phyloP scores from a whole-genome alignment of 2,797 vertebrate genomes.

The Catostomus latipinnis region DNA sequence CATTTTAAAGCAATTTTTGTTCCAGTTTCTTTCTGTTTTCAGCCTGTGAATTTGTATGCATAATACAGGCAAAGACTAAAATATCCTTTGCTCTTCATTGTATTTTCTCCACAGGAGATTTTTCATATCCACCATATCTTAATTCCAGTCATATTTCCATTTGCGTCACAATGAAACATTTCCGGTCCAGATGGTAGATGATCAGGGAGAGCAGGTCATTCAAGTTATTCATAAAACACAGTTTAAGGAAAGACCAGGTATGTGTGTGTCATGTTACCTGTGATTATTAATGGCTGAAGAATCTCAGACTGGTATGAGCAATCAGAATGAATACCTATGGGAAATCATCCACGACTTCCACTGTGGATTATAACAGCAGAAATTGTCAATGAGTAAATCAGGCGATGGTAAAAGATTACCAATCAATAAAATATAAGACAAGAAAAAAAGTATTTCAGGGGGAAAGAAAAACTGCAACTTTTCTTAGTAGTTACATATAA shows the following conservation, averaged over 20 bases:
- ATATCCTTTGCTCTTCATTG: not conserved
- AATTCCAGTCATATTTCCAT: constrained; percentile 16
- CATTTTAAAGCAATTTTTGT: not conserved
- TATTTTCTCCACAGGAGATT: not conserved
- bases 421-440: no score
- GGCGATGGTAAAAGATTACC: no score
- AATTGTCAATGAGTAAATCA: no score
- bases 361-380: no score
- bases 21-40: not conserved
- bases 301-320: not conserved
- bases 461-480: no score
- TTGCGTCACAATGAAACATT: constrained; percentile 31
- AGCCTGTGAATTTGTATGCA: not conserved
- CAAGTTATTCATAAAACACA: constrained; percentile 35
- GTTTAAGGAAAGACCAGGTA: constrained; percentile 1
- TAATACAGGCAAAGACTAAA: not conserved
- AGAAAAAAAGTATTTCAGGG: no score
- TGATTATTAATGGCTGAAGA: not conserved
- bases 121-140: not conserved
- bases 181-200: constrained; percentile 39
- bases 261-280: not conserved
- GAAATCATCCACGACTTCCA: no score
- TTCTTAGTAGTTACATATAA: no score
- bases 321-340: no score
- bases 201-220: not conserved